phyloP scores from a whole-genome alignment of 2,113 vertebrate species.

The Fulmarus glacialis region DNA sequence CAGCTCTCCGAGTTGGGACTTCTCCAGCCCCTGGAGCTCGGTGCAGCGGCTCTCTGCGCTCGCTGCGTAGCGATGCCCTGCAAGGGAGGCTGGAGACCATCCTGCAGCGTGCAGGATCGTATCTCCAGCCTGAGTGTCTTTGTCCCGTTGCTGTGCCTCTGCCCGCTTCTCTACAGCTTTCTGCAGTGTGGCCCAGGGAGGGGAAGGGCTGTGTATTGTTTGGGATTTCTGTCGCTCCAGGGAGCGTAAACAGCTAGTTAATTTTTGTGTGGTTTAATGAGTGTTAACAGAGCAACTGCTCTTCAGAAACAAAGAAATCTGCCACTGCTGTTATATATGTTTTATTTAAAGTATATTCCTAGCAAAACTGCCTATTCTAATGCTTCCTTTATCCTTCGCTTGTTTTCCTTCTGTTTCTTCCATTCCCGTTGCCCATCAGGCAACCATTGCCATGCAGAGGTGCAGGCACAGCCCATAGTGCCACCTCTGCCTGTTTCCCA shows the following conservation, averaged over 20 bases:
- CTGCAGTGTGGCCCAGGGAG: not conserved
- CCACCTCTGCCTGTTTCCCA: not conserved
- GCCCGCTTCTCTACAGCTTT: not conserved
- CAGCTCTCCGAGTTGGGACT: not conserved
- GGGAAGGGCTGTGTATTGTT: fast-evolving
- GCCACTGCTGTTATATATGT: not conserved
- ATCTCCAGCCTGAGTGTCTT: not conserved
- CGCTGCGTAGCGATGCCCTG: not conserved
- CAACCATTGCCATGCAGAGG: not conserved
- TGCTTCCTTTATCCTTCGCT: not conserved
- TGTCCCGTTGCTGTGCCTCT: not conserved
- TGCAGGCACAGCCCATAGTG: not conserved
- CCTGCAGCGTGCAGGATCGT: not conserved
- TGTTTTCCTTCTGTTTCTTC: not conserved
- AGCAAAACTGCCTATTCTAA: not conserved
- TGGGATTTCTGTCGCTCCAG: not conserved
- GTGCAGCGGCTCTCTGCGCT: fast-evolving
- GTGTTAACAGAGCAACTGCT: not conserved
- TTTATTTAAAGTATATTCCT: not conserved
- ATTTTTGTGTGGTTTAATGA: not conserved
- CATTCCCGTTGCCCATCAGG: not conserved
- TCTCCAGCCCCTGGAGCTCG: not conserved
- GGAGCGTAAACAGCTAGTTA: not conserved
- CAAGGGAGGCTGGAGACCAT: not conserved
- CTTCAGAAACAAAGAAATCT: not conserved